Evolutionary conservation across 1,140 invertebrate species (phyloP).

Genomic region (Helicoverpa zea): DNA sequence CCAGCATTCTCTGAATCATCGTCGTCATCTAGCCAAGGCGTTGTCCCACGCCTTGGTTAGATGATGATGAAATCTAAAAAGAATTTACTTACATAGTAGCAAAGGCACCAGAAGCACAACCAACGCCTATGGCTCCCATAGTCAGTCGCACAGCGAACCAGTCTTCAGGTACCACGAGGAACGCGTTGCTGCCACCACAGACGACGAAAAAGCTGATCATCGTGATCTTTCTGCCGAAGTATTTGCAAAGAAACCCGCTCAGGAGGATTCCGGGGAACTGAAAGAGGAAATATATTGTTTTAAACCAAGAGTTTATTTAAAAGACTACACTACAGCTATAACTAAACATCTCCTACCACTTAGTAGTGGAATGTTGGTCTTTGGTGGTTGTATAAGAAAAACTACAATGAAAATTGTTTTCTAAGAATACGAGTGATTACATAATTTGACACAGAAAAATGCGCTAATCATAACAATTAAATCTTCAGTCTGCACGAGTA

Average conservation of each 20-base stretch:
- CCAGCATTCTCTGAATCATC: too few species aligned
- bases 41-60: too few species aligned
- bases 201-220: constrained; percentile 48
- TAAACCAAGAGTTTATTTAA: too few species aligned
- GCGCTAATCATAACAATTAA: background rate
- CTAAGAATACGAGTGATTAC: too few species aligned
- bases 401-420: too few species aligned
- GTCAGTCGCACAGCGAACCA: constrained; percentile 56
- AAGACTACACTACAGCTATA: too few species aligned
- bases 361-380: too few species aligned
- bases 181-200: constrained; percentile 50
- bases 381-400: too few species aligned
- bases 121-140: constrained; percentile 45
- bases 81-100: constrained; percentile 53
- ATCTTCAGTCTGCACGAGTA: too few species aligned
- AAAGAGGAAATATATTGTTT: background rate
- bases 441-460: too few species aligned
- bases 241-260: constrained; percentile 36
- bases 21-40: too few species aligned
- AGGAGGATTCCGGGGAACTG: constrained; percentile 87
- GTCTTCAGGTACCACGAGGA: constrained; percentile 55
- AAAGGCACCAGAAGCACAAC: constrained; percentile 51
- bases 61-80: background rate
- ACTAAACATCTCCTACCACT: too few species aligned
- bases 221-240: constrained; percentile 49